Conservation (phyloP, 2,113 vertebrate species). For the Erythrocercus mccallii region DNA sequence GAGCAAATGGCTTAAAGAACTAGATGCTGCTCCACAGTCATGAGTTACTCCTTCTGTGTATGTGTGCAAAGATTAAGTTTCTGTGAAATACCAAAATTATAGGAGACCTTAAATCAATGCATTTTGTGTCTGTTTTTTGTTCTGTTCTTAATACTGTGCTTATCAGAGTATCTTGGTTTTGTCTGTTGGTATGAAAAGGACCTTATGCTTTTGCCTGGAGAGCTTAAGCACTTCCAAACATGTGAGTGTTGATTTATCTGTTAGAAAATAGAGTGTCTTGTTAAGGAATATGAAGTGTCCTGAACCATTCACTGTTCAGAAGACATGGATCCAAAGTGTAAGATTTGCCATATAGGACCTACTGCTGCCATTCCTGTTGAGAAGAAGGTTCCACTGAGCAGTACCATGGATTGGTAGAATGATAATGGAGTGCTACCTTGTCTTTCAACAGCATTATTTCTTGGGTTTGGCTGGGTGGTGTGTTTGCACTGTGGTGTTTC, state of each 20-base stretch:
- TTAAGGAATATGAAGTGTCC: background rate
- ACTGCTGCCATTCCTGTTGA: background rate
- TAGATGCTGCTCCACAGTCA: background rate
- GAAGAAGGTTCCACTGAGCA: background rate
- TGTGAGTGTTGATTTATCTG: background rate
- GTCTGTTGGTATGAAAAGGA: background rate
- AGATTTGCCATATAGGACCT: fast-evolving
- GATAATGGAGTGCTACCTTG: fast-evolving
- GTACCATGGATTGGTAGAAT: background rate
- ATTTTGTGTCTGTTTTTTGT: background rate
- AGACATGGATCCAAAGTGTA: background rate
- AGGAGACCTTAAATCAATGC: background rate
- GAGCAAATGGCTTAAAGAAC: background rate
- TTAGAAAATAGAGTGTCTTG: background rate
- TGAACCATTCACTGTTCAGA: background rate
- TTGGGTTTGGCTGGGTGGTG: background rate
- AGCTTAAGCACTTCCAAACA: background rate
- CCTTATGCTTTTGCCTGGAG: background rate
- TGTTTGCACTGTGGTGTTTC: background rate
- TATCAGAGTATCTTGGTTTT: background rate
- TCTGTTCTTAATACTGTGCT: background rate
- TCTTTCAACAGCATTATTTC: background rate
- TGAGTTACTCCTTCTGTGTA: background rate
- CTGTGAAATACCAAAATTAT: background rate
- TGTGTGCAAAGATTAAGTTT: background rate